Conservation (phyloP, 2,888 invertebrate species). For the Synergus laeviventris region DNA sequence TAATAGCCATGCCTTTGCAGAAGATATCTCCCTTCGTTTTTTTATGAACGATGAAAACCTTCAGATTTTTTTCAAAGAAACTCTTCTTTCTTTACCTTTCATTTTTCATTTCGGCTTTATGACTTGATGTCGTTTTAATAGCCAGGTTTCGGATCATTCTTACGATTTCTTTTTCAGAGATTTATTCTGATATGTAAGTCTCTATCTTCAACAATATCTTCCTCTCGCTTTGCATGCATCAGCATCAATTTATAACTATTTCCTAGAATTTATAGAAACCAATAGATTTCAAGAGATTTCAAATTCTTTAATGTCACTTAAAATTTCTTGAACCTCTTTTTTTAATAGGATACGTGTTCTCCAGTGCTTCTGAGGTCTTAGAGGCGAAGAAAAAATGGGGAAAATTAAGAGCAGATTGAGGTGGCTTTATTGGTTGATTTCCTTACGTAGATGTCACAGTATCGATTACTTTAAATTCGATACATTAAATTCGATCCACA, state of each 20-base stretch:
- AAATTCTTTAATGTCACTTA: no score
- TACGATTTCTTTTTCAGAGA: neutral
- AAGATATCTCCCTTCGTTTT: conserved; percentile 15
- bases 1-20: conserved; percentile 9
- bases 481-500: conserved; percentile 54
- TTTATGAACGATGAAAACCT: conserved; percentile 6
- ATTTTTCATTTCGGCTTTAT: neutral
- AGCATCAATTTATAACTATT: no score
- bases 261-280: no score
- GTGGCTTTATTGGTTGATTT: conserved; percentile 2
- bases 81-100: neutral
- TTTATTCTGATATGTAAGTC: neutral
- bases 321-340: no score
- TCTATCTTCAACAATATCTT: neutral
- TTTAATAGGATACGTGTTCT: neutral
- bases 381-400: neutral
- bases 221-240: no score
- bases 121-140: neutral
- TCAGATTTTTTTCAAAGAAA: neutral
- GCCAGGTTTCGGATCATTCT: neutral
- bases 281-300: no score
- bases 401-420: neutral
- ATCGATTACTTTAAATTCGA: conserved; percentile 57
- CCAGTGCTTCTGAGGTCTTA: neutral
- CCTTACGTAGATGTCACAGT: neutral